Evolutionary conservation across 2,888 invertebrate species (phyloP).

Genomic region (Caenorhabditis sp.): DNA sequence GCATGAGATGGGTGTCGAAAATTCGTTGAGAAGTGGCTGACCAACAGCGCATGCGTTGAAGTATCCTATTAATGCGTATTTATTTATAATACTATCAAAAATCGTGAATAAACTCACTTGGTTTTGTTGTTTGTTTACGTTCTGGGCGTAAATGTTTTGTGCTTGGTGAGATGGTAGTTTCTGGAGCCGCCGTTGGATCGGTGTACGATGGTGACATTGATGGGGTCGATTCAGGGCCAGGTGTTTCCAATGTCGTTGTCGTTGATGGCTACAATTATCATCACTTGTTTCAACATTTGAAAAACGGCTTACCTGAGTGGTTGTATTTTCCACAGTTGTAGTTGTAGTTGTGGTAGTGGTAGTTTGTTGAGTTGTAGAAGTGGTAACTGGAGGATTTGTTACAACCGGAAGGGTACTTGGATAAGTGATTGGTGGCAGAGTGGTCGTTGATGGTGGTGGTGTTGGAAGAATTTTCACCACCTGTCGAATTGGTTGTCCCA

Average conservation of each 20-base stretch:
- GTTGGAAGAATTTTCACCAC: slow-evolving; percentile 19
- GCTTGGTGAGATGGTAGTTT: slow-evolving; percentile 32
- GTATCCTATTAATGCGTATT: slow-evolving; percentile 36
- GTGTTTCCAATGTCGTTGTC: slow-evolving; percentile 38
- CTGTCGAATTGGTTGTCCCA: slow-evolving; percentile 22
- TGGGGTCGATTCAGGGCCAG: slow-evolving; percentile 34
- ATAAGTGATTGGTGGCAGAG: slow-evolving; percentile 42
- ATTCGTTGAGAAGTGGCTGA: slow-evolving; percentile 62
- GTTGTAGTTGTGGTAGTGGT: background rate
- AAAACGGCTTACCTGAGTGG: background rate
- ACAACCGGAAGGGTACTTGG: slow-evolving; percentile 20
- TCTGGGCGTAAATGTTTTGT: slow-evolving; percentile 50
- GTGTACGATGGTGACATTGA: slow-evolving; percentile 38
- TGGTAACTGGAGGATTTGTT: slow-evolving; percentile 9
- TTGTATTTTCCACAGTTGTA: slow-evolving; percentile 10
- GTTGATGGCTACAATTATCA: slow-evolving; percentile 13
- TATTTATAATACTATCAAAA: background rate
- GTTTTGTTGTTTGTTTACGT: slow-evolving; percentile 44
- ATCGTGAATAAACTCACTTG: slow-evolving; percentile 20
- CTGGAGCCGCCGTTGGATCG: slow-evolving; percentile 30
- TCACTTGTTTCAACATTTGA: background rate
- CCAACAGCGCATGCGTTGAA: slow-evolving; percentile 65
- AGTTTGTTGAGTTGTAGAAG: background rate
- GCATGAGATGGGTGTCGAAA: slow-evolving; percentile 65
- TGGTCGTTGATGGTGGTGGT: slow-evolving; percentile 29